Evolutionary conservation across 2,888 invertebrate species (phyloP).

Genomic region (Fragum fragum): DNA sequence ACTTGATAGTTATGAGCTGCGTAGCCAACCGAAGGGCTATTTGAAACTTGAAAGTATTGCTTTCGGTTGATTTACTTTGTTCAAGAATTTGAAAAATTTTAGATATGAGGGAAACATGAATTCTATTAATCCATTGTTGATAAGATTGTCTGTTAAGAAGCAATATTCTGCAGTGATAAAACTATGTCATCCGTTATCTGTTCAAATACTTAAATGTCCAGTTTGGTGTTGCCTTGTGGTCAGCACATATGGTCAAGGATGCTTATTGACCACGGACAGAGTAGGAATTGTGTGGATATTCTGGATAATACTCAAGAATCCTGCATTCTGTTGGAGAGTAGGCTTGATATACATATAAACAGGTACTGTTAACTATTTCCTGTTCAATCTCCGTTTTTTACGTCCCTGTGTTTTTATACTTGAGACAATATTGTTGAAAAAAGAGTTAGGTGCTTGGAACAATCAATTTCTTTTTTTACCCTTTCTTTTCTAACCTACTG

Average conservation of each 20-base stretch:
- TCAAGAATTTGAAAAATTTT: no score
- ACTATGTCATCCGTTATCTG: conserved; percentile 2
- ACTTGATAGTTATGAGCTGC: no score
- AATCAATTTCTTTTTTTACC: no score
- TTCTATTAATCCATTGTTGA: conserved; percentile 1
- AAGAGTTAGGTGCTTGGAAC: no score
- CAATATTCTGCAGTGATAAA: conserved; percentile 14
- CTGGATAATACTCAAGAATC: conserved; percentile 8
- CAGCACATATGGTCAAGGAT: not conserved
- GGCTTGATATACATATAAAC: not conserved
- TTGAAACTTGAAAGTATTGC: no score
- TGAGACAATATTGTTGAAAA: no score
- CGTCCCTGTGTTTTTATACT: no score
- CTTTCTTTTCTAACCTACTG: no score
- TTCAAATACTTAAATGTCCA: conserved; percentile 5
- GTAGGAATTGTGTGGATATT: not conserved
- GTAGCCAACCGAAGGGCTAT: no score
- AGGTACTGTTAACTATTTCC: no score
- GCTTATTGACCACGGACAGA: conserved; percentile 2
- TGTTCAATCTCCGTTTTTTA: no score
- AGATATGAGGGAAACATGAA: not conserved
- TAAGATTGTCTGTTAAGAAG: not conserved
- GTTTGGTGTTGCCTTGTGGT: not conserved
- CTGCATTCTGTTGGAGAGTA: not conserved
- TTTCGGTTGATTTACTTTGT: no score